Evolutionary conservation across 2,113 vertebrate genomes (phyloP), one percentile per base, ranked within the genome.

Genomic region (Garra rufa): DNA sequence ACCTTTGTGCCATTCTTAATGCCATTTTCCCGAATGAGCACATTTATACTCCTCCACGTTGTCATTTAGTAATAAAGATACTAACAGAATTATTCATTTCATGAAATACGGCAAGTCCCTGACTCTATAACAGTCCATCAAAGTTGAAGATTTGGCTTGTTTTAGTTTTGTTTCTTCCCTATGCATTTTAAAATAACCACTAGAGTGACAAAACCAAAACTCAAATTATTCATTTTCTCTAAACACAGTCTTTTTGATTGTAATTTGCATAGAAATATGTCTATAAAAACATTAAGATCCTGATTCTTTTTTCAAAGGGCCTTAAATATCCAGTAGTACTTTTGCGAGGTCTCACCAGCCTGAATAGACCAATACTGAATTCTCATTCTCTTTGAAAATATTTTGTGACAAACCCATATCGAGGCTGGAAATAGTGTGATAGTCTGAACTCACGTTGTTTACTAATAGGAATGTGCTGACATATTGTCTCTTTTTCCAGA

Each of bases 231-330:
- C 48, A 67, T 52, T 70, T 48, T 19, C 5, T 61, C 48, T 75
- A 44, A 50, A 59, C 76, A 75, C 34, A 86, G 52, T 63, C 26
- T 50, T 50, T 52, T 65, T 82, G 76, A 85, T 61, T 87, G 55
- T 74, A 75, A 79, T 85, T 83, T 85, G 84, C 84, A 88, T 88
- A 88, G 85, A 82, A 76, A 43, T 70, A 15, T 67, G 41, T 79
- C 55, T 9, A 50, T 48, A 46, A 73, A 28, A 85, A 65, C 34
- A 59, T 82, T 70, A 84, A 69, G 55, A 84, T 84, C 86, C 77
- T 81, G 86, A 87, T 65, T 71, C 5, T 44, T 61, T 75, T 26
- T 14, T 55, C 34, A 63, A 63, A 83, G 26, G 55, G 26, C 41
- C 50, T 55, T 13, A 17, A 57, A 86, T 76, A 15, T 73, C 43